Evolutionary conservation across 2,113 vertebrate species (phyloP).

Genomic region (Otolemur garnettii): DNA sequence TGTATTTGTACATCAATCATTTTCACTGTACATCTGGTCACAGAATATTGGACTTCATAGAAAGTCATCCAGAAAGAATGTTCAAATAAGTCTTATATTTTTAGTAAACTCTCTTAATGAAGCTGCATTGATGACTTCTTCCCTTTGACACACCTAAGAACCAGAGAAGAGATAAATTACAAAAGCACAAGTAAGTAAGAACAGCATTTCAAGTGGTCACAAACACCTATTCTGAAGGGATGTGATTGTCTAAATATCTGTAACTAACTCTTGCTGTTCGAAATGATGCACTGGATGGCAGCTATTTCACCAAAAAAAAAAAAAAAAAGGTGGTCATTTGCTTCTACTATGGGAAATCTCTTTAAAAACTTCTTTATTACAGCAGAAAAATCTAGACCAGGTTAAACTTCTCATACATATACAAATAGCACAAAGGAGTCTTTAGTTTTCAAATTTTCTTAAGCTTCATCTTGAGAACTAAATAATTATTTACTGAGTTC

Average conservation of each 20-base stretch:
- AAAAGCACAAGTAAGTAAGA: conserved; percentile 22
- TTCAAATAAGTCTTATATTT: background rate
- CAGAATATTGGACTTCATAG: conserved; percentile 54
- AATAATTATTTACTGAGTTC: background rate
- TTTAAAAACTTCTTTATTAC: background rate
- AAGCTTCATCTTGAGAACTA: background rate
- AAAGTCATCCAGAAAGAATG: conserved; percentile 23
- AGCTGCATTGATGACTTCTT: conserved; percentile 22
- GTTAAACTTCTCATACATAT: background rate
- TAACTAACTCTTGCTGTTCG: background rate
- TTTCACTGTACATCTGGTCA: conserved; percentile 39
- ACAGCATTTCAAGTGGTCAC: background rate
- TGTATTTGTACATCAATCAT: conserved; percentile 60
- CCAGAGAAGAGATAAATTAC: background rate
- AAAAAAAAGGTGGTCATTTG: too few species aligned
- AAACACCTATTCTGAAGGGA: background rate
- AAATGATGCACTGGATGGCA: background rate
- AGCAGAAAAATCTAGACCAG: background rate
- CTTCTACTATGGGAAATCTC: background rate
- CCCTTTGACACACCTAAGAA: background rate
- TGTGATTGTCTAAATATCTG: background rate
- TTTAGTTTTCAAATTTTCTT: background rate
- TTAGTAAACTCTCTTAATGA: conserved; percentile 56
- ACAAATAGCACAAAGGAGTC: background rate
- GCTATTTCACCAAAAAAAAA: background rate